phyloP scores from a whole-genome alignment of 1,140 invertebrate species.

The Drosophila rhopaloa region DNA sequence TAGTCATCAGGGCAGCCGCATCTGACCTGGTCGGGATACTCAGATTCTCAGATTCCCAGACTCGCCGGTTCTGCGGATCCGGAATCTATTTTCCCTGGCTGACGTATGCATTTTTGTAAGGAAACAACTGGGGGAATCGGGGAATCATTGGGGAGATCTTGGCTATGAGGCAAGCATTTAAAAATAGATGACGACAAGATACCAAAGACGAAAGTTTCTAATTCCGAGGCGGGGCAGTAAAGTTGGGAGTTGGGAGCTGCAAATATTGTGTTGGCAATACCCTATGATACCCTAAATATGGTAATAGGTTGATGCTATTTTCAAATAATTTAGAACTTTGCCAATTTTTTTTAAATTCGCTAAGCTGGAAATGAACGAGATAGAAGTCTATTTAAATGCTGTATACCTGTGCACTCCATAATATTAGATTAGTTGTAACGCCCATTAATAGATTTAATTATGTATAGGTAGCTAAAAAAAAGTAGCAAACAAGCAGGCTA shows the following conservation, averaged over 20 bases:
- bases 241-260: neutral
- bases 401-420: too few relatives aligned
- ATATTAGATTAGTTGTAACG: neutral
- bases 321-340: too few relatives aligned
- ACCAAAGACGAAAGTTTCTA: constrained; percentile 26
- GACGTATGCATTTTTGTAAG: constrained; percentile 21
- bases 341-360: too few relatives aligned
- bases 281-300: neutral
- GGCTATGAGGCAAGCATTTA: constrained; percentile 55
- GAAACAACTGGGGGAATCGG: neutral
- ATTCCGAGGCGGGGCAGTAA: neutral
- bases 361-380: too few relatives aligned
- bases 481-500: too few relatives aligned
- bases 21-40: constrained; percentile 19
- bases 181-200: constrained; percentile 56
- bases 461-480: too few relatives aligned
- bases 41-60: constrained; percentile 11
- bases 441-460: neutral
- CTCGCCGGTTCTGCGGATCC: constrained; percentile 10
- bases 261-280: neutral
- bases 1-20: constrained; percentile 30
- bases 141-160: neutral
- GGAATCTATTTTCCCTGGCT: constrained; percentile 35
- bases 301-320: too few relatives aligned
- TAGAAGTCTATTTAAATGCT: too few relatives aligned